These are phyloP conservation scores for Cylindroiulus punctatus DNA, from an alignment of 2,888 invertebrate species.

Conservation along the genomic window DNA sequence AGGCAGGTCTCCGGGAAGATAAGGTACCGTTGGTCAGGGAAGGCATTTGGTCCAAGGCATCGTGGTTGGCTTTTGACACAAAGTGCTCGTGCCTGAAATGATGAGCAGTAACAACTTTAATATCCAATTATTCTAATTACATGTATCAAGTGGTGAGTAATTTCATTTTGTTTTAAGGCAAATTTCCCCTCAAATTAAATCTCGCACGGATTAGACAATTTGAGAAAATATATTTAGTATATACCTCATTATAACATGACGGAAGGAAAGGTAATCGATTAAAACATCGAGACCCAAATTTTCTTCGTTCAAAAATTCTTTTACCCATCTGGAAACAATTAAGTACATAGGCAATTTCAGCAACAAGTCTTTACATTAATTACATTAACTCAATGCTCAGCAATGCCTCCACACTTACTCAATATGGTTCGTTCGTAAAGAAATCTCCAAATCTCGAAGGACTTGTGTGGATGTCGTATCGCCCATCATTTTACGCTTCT, in stretches of 20 bases:
- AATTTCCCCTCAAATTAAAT: no score
- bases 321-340: slow-evolving; percentile 85
- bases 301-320: slow-evolving; percentile 95
- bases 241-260: slow-evolving; percentile 86
- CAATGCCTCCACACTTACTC: slow-evolving; percentile 79
- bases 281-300: slow-evolving; percentile 96
- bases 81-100: slow-evolving; percentile 79
- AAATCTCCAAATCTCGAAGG: slow-evolving; percentile 97
- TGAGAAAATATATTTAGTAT: slow-evolving; percentile 51
- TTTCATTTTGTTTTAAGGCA: no score
- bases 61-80: slow-evolving; percentile 78
- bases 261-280: slow-evolving; percentile 96
- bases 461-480: slow-evolving; percentile 99
- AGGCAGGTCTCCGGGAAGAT: slow-evolving; percentile 57
- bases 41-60: slow-evolving; percentile 78
- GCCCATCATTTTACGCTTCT: slow-evolving; percentile 97
- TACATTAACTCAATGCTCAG: not conserved
- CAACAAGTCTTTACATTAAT: not conserved
- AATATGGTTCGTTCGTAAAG: slow-evolving; percentile 97
- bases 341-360: slow-evolving; percentile 49
- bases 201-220: not conserved
- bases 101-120: no score
- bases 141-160: no score
- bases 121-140: no score
- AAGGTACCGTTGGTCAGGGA: slow-evolving; percentile 56